Evolutionary conservation across 2,888 invertebrate genomes (phyloP).

Genomic region (Troides oblongomaculatus): DNA sequence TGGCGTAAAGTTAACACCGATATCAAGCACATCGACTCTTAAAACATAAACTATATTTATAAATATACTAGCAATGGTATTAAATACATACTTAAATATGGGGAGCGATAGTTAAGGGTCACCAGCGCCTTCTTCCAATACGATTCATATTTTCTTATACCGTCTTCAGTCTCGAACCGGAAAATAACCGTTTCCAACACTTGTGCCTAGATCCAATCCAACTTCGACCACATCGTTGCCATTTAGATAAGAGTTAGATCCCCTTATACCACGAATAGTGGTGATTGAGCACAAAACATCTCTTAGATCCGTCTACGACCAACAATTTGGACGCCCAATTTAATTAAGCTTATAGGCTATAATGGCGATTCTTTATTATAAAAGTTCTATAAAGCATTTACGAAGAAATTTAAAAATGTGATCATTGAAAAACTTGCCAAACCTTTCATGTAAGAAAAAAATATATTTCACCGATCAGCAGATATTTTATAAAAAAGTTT

Average conservation of each 20-base stretch:
- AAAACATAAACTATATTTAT: conserved; percentile 49
- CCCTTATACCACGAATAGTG: conserved; percentile 33
- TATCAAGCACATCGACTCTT: conserved; percentile 70
- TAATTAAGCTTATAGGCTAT: conserved; percentile 22
- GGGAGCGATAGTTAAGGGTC: conserved; percentile 12
- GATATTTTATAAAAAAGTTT: neutral
- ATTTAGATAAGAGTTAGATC: neutral
- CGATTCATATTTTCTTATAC: conserved; percentile 31
- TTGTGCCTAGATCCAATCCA: conserved; percentile 1
- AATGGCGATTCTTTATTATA: conserved; percentile 8
- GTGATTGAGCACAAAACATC: conserved; percentile 61
- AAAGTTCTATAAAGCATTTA: neutral
- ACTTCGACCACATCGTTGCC: neutral
- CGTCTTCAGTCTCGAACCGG: conserved; percentile 45
- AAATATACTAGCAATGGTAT: conserved; percentile 28
- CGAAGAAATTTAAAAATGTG: neutral
- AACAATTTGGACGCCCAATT: conserved; percentile 37
- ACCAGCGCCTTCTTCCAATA: conserved; percentile 33
- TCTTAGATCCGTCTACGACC: conserved; percentile 45
- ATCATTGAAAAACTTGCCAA: neutral
- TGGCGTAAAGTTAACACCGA: conserved; percentile 60
- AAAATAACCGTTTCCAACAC: conserved; percentile 21
- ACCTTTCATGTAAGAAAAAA: neutral
- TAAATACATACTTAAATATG: conserved; percentile 24
- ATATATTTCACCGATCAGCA: neutral